phyloP scores from a whole-genome alignment of 1,140 invertebrate species.

The Scaptomyza graminum region DNA sequence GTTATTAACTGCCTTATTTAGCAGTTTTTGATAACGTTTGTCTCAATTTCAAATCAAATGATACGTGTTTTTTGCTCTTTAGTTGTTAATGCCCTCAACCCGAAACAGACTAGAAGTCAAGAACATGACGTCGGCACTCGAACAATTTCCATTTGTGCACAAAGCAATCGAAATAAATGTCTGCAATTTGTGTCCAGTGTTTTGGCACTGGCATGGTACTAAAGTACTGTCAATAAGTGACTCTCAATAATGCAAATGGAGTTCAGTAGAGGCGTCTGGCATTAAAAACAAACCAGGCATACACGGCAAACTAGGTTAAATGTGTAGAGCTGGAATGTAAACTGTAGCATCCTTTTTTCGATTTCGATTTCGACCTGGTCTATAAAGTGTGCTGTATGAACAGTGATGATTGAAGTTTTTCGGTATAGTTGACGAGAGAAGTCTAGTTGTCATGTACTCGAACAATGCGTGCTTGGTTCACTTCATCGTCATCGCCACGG shows the following conservation, averaged over 20 bases:
- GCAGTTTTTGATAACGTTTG: not conserved
- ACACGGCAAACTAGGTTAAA: conserved; percentile 31
- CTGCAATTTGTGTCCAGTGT: conserved; percentile 40
- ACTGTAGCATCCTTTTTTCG: conserved; percentile 50
- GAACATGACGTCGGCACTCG: not conserved
- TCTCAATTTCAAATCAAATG: not conserved
- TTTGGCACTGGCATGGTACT: conserved; percentile 9
- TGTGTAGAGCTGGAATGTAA: conserved; percentile 21
- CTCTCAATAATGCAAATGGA: conserved; percentile 54
- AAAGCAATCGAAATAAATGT: conserved; percentile 46
- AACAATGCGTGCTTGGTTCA: conserved; percentile 39
- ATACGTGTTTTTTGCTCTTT: not conserved
- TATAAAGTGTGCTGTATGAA: conserved; percentile 57
- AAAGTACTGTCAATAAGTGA: conserved; percentile 55
- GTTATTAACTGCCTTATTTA: not conserved
- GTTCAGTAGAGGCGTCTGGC: conserved; percentile 7
- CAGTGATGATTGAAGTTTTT: conserved; percentile 65
- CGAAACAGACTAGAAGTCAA: not conserved
- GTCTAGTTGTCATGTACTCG: conserved; percentile 27
- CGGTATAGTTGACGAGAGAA: conserved; percentile 26
- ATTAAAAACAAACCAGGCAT: not conserved
- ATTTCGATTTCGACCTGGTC: conserved; percentile 8
- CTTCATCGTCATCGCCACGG: conserved; percentile 1
- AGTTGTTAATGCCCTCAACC: not conserved
- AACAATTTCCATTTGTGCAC: conserved; percentile 19